phyloP scores from a whole-genome alignment of 2,888 invertebrate genomes.

The Andrena dorsata region DNA sequence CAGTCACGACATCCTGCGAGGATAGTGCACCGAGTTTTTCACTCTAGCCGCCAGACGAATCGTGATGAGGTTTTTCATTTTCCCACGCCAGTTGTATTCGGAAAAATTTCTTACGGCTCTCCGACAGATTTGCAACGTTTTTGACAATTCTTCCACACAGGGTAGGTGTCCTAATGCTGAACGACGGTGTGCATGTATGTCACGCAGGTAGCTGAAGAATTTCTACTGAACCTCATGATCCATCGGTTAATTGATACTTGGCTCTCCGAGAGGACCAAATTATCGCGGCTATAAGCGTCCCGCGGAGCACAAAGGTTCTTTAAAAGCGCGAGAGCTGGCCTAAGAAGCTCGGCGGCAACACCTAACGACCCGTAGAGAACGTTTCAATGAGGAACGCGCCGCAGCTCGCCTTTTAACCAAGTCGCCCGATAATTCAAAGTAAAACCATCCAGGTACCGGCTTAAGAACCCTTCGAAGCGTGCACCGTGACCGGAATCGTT shows the following conservation, averaged over 20 bases:
- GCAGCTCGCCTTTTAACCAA: conserved; percentile 34
- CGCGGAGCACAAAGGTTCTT: not conserved
- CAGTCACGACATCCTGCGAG: conserved; percentile 2
- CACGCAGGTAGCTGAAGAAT: not conserved
- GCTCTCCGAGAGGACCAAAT: not conserved
- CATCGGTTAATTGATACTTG: not conserved
- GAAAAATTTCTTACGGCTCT: not conserved
- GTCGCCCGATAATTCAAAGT: conserved; percentile 34
- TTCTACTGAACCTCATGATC: not conserved
- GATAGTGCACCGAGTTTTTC: conserved; percentile 22
- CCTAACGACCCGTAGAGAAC: not conserved
- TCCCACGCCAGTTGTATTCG: not conserved
- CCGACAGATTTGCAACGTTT: too few species aligned
- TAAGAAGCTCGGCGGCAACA: not conserved
- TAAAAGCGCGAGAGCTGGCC: not conserved
- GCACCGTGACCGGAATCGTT: conserved; percentile 6
- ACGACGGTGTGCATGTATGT: not conserved
- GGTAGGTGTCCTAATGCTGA: not conserved
- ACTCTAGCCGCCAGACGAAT: conserved; percentile 9
- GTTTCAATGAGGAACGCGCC: not conserved
- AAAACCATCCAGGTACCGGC: conserved; percentile 14
- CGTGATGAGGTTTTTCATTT: not conserved
- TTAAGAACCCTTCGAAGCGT: conserved; percentile 2
- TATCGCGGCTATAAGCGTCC: not conserved
- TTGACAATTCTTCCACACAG: not conserved